Conservation (phyloP, 2,113 vertebrate genomes). For the Pluvialis apricaria region DNA sequence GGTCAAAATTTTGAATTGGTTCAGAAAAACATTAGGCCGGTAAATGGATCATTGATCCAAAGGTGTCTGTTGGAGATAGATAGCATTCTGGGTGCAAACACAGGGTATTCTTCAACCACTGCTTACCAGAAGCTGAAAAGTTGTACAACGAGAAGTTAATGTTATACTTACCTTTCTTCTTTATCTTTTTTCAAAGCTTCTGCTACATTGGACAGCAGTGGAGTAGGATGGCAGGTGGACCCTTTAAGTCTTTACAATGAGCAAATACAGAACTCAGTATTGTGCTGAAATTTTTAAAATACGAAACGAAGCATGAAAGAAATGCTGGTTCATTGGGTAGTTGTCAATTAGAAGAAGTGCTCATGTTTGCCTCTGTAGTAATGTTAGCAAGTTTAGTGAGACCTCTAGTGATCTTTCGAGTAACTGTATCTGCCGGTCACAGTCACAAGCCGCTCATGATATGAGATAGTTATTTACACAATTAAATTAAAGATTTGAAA, state of each 20-base stretch:
- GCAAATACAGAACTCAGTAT: not conserved
- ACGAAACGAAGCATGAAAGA: fast-evolving
- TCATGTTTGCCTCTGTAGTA: fast-evolving
- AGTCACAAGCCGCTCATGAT: not conserved
- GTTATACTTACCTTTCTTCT: not conserved
- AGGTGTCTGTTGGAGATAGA: not conserved
- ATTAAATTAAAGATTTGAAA: not conserved
- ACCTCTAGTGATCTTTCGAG: conserved; percentile 14
- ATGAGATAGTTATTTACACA: not conserved
- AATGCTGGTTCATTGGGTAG: not conserved
- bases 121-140: not conserved
- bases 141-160: not conserved
- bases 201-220: not conserved
- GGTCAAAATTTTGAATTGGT: not conserved
- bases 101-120: not conserved
- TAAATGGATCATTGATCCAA: not conserved
- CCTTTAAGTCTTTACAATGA: not conserved
- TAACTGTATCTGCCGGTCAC: not conserved
- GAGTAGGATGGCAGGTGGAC: not conserved
- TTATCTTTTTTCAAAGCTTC: not conserved
- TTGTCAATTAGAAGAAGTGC: fast-evolving
- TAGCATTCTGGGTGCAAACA: not conserved
- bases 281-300: not conserved
- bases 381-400: not conserved
- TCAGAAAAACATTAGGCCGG: not conserved